These are phyloP conservation scores for Microctenopoma stevenorrisi DNA, from an alignment of 2,797 vertebrate species.

Conservation along the genomic window DNA sequence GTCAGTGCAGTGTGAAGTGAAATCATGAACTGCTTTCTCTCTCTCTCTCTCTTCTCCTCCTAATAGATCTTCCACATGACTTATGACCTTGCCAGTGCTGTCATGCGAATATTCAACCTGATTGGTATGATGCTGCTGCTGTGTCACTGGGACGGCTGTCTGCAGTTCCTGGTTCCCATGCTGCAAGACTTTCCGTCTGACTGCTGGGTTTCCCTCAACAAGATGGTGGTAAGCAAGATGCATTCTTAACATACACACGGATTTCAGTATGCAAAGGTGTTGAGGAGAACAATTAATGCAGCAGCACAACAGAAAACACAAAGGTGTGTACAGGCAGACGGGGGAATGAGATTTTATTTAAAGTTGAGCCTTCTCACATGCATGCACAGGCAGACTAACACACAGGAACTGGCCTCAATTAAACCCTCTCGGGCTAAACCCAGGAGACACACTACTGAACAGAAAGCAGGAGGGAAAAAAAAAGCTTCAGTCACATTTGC, in stretches of 20 bases:
- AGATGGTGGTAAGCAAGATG: constrained; percentile 92
- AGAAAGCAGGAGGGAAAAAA: constrained; percentile 23
- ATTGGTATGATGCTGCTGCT: constrained; percentile 96
- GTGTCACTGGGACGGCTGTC: constrained; percentile 95
- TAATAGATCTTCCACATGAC: constrained; percentile 97
- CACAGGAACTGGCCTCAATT: constrained; percentile 43
- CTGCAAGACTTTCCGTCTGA: constrained; percentile 93
- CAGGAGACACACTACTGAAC: constrained; percentile 48
- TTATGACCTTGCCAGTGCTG: constrained; percentile 94
- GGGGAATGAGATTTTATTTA: constrained; percentile 42
- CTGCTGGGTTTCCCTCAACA: constrained; percentile 97
- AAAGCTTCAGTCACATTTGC: constrained; percentile 6
- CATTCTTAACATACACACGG: neutral
- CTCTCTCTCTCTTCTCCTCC: constrained; percentile 34
- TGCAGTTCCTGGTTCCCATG: constrained; percentile 97
- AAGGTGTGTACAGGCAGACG: constrained; percentile 24
- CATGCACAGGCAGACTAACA: constrained; percentile 5
- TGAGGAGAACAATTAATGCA: neutral
- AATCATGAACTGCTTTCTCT: constrained; percentile 11
- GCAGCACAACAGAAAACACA: constrained; percentile 2
- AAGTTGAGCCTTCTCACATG: constrained; percentile 18
- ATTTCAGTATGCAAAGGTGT: constrained; percentile 2
- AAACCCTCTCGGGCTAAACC: constrained; percentile 53
- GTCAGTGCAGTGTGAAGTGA: neutral
- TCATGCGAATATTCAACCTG: constrained; percentile 95